Conservation (phyloP, 2,113 vertebrate genomes). For the Dasyornis broadbenti region DNA sequence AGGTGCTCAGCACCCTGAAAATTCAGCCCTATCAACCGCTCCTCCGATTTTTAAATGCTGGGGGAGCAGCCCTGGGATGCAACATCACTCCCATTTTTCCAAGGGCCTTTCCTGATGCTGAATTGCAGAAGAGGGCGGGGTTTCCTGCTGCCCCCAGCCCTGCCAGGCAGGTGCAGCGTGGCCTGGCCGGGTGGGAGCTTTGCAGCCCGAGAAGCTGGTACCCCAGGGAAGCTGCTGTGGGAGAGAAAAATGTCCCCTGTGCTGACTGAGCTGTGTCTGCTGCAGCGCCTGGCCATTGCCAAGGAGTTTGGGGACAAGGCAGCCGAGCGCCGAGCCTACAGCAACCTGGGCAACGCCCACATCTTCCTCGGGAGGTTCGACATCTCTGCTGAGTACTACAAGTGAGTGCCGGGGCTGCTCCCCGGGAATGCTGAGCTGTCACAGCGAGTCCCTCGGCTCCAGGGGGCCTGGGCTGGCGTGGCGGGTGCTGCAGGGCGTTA, state of each 20-base stretch:
- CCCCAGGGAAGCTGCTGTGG: not conserved
- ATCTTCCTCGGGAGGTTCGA: slow-evolving; percentile 93
- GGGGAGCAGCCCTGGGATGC: not conserved
- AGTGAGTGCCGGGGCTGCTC: slow-evolving; percentile 69
- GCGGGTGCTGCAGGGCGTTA: fast-evolving
- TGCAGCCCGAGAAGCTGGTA: fast-evolving
- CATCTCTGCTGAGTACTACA: slow-evolving; percentile 91
- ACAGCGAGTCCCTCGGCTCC: not conserved
- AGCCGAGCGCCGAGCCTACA: slow-evolving; percentile 90
- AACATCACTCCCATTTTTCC: not conserved
- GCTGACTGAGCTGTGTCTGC: not conserved
- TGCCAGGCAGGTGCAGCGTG: fast-evolving
- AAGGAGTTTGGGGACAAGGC: slow-evolving; percentile 98
- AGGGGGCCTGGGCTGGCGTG: not conserved
- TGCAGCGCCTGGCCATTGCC: slow-evolving; percentile 92
- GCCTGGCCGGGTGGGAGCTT: not conserved
- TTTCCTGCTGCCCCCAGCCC: not conserved
- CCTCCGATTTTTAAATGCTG: not conserved
- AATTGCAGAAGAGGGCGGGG: not conserved
- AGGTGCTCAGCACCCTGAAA: not conserved
- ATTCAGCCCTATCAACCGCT: not conserved
- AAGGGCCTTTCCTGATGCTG: not conserved
- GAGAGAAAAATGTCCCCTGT: not conserved
- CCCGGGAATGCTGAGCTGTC: not conserved
- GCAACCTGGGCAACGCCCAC: slow-evolving; percentile 94